Evolutionary conservation across 2,888 invertebrate species (phyloP).

Genomic region (Orthosia gracilis): DNA sequence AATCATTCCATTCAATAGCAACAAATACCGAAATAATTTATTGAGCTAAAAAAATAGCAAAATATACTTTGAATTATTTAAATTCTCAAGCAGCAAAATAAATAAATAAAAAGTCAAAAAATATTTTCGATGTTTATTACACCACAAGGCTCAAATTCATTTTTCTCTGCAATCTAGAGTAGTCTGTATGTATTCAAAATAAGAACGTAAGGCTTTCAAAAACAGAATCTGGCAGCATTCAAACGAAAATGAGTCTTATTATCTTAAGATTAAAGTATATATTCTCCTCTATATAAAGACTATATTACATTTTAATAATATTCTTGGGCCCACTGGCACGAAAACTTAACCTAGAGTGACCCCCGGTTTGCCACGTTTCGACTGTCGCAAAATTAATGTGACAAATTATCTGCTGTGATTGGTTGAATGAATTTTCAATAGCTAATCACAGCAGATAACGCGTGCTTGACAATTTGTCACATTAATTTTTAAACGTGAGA

Average conservation of each 20-base stretch:
- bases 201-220: background rate
- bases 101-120: background rate
- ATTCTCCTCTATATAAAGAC: background rate
- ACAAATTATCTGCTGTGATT: too few species aligned
- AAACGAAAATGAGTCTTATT: slow-evolving; percentile 20
- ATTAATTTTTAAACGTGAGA: too few species aligned
- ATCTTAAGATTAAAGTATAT: background rate
- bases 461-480: too few species aligned
- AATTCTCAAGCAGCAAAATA: background rate
- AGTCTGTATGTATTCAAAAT: background rate
- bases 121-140: background rate
- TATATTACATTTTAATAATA: background rate
- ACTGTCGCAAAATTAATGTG: too few species aligned
- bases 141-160: slow-evolving; percentile 1
- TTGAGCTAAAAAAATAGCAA: slow-evolving; percentile 30
- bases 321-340: background rate
- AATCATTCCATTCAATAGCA: background rate
- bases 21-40: slow-evolving; percentile 12
- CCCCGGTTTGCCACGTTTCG: too few species aligned
- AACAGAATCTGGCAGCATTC: background rate
- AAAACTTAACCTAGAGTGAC: too few species aligned
- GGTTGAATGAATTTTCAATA: too few species aligned
- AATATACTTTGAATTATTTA: background rate
- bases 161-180: background rate
- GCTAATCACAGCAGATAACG: too few species aligned